Percentiles rank a stretch among this genome's conserved stretches.
These are phyloP conservation scores for Aplysina aerophoba DNA, from an alignment of 37 sponge, comb jelly and placozoan species.

Conservation along the genomic window DNA sequence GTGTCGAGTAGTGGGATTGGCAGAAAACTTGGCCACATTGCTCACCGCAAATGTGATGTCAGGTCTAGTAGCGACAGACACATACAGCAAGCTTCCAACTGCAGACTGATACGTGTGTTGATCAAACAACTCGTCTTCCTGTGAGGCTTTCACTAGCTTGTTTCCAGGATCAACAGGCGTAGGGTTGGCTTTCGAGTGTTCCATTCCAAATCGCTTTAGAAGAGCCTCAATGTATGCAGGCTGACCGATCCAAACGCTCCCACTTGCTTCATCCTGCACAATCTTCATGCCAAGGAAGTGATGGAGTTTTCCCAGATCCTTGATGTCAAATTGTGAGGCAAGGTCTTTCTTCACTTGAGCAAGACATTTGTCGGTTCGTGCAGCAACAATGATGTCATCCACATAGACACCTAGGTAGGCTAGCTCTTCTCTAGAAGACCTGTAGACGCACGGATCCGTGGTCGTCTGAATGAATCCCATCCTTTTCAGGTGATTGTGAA, in stretches of 20 bases:
- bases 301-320: slow-evolving; percentile 57
- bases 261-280: slow-evolving; percentile 37
- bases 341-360: slow-evolving; percentile 50
- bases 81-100: slow-evolving; percentile 44
- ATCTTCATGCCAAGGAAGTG: slow-evolving; percentile 56
- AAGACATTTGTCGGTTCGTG: slow-evolving; percentile 28
- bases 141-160: slow-evolving; percentile 38
- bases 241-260: slow-evolving; percentile 65
- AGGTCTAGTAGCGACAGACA: slow-evolving; percentile 43
- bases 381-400: slow-evolving; percentile 55
- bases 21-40: slow-evolving; percentile 39
- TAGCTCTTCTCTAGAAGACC: slow-evolving; percentile 6
- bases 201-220: slow-evolving; percentile 56
- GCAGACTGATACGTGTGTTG: slow-evolving; percentile 50
- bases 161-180: slow-evolving; percentile 54
- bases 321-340: slow-evolving; percentile 48
- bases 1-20: slow-evolving; percentile 38
- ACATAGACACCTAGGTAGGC: slow-evolving; percentile 57
- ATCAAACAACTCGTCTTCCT: slow-evolving; percentile 27
- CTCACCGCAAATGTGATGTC: slow-evolving; percentile 53
- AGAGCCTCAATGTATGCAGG: slow-evolving; percentile 50
- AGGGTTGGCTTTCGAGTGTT: slow-evolving; percentile 29
- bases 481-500: too few species aligned
- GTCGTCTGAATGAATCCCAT: too few species aligned
- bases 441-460: slow-evolving; percentile 42